Evolutionary conservation across 2,888 invertebrate genomes (phyloP), one percentile per base, ranked within the genome.

Genomic region (Teinopalpus imperialis): DNA sequence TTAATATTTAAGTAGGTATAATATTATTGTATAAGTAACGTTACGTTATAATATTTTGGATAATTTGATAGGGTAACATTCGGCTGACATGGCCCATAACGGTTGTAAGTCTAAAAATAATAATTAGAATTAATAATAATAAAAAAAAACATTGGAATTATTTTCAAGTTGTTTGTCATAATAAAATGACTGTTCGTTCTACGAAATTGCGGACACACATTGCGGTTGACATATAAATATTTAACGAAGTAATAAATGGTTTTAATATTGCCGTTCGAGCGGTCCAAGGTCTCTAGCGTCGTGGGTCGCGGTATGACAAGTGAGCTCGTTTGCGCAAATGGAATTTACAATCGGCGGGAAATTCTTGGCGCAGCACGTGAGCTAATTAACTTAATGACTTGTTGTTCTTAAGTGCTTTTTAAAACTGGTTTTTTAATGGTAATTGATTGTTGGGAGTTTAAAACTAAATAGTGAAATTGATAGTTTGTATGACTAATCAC

Each of bases 251-350:
- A 35, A 27, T 29, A 23, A 43, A 35, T 23, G 18, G 14, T 7
- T 29, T 35, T 35, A 14, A 29, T 27, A 29, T 14, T 21, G 10
- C 21, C 14, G 29, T 6, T 29, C n/a, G 3, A 14, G n/a, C 4
- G 9, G 16, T 16, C 31, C 44, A 37, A 44, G 43, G 31, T 39
- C 30, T 18, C n/a, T 18, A 31, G n/a, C 35, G 8, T 6, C 26
- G 37, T 10, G 43, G 18, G 8, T 6, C 26, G 37, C n/a, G 43
- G 18, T 12, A 32, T 44, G 26, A 44, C 36, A 43, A 43, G 9
- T 43, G 36, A 36, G 35, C n/a, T 36, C 36, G 18, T 30, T 44
- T 31, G 26, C 37, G 37, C 44, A 31, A 44, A 37, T 32, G 3
- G n/a, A 23, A 31, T 39, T 44, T 26, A 37, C 18, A 39, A 29